Base-by-base conservation (phyloP, 1,140 invertebrate genomes). In the Latrodectus geometricus region DNA sequence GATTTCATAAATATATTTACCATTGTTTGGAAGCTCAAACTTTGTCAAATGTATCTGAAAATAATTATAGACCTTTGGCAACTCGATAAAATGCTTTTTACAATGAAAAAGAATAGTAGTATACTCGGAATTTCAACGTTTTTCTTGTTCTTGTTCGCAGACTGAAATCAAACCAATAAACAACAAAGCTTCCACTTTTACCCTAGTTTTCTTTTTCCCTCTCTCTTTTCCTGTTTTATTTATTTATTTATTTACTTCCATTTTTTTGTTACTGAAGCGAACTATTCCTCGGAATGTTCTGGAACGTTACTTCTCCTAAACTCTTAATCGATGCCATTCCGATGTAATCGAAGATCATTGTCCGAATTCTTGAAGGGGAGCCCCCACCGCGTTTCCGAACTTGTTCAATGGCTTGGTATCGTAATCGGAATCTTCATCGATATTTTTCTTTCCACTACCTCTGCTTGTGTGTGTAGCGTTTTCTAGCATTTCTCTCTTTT, bases 341-440 rank as follows among this genome's bases (percentile, higher is more conserved):
- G 82, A 84, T 84, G 82, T 84, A 84, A 84, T 84, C 82, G 82
- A 84, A 84, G 82, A 84, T 84, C 82, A 84, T 84, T 84, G 82
- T 84, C 72, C 82, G 65, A 72, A 72, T 83, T 84, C 73, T 84
- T 76, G 82, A 84, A 76, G 82, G 72, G 61, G 80, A 82, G 70
- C 50, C 68, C 68, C 68, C 68, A 14, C 23, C 49, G 23, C 72
- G 52, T 69, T 84, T 84, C 73, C 61, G 61, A 84, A 84, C 35
- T 84, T 84, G 82, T 84, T 84, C 82, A 84, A 84, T 84, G 82
- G 82, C 73, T 84, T 70, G 82, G 82, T 84, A 84, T 84, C 82
- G 82, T 84, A 84, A 84, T 84, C 82, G 82, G 72, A 76, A 76
- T 84, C 82, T 84, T 76, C 82, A 84, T 84, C 82, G 82, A 84